Evolutionary conservation across 1,140 invertebrate genomes (phyloP), one percentile per base, ranked within the genome.

Genomic region (Varroa destructor): DNA sequence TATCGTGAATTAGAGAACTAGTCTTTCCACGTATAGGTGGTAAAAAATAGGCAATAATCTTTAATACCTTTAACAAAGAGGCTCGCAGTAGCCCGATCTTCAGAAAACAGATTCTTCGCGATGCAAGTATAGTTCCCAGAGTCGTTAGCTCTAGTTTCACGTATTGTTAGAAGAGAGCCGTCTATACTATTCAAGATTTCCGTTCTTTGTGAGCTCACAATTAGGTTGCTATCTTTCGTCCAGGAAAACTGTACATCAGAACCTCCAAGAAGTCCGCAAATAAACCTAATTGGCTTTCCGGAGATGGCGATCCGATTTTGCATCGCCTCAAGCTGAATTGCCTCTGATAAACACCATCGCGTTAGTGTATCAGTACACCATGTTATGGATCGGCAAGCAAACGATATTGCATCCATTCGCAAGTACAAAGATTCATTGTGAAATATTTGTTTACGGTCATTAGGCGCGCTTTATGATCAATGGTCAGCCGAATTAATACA

Each of bases 81-180:
- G 12, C 46, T 37, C 37, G 61, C 61, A 8, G 61, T 67, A 14
- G 61, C 46, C 36, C 61, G 40, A 37, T 67, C 61, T 37, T 67
- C 61, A 14, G 61, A 40, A 46, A 67, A 67, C 12, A 37, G 12
- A 40, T 67, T 67, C 8, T 67, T 67, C 3, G 61, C 61, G 8
- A 67, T 67, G 61, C 61, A 67, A 8, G 61, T 67, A 46, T 67
- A 67, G 2, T 67, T 67, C 40, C 61, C 61, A 12, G 61, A 67
- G 61, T 67, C 61, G 37, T 40, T 67, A 40, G 46, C 2, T 40
- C 12, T 67, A 10, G 46, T 46, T 46, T 40, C 37, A 43, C 61
- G 10, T 12, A 67, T 67, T 36, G 61, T 37, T 8, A 67, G 8
- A 14, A 67, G 40, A 1, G 61, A 67, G 10, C 40, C 40, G 5